phyloP scores from a whole-genome alignment of 1,140 invertebrate species.

The Theocolax elegans region DNA sequence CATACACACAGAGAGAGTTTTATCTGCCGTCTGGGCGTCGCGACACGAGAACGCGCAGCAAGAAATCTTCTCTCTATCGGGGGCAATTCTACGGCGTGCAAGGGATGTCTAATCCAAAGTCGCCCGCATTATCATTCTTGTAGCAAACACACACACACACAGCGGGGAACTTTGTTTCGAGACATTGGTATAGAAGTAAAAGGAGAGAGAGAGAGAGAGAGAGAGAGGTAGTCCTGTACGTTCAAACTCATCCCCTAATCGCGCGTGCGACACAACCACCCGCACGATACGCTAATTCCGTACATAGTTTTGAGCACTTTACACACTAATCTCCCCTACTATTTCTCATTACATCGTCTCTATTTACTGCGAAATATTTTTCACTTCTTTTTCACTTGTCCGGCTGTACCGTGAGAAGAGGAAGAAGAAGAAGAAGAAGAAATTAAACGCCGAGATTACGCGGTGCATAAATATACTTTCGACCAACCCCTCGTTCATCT shows the following conservation, averaged over 20 bases:
- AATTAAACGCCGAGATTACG: neutral
- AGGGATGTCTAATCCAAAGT: conserved; percentile 58
- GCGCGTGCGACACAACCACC: conserved; percentile 1
- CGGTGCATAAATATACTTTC: too few relatives aligned
- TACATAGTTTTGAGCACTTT: conserved; percentile 54
- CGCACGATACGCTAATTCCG: conserved; percentile 46
- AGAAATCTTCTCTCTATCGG: conserved; percentile 3
- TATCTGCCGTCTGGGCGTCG: too few relatives aligned
- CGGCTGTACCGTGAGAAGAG: too few relatives aligned
- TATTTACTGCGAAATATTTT: too few relatives aligned
- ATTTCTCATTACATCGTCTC: too few relatives aligned
- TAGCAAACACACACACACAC: conserved; percentile 57
- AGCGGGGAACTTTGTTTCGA: conserved; percentile 54
- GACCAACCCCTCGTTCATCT: conserved; percentile 13
- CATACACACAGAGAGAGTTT: too few relatives aligned
- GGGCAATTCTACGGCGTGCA: neutral
- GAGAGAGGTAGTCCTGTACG: neutral
- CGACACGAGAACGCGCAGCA: neutral
- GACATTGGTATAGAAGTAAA: too few relatives aligned
- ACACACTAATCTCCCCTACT: conserved; percentile 52
- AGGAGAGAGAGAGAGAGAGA: neutral
- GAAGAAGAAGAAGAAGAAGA: neutral
- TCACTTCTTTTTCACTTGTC: too few relatives aligned
- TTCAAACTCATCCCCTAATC: neutral
- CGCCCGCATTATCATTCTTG: conserved; percentile 61